Conservation (phyloP, 2,888 invertebrate species). For the Coelinius sp. region DNA sequence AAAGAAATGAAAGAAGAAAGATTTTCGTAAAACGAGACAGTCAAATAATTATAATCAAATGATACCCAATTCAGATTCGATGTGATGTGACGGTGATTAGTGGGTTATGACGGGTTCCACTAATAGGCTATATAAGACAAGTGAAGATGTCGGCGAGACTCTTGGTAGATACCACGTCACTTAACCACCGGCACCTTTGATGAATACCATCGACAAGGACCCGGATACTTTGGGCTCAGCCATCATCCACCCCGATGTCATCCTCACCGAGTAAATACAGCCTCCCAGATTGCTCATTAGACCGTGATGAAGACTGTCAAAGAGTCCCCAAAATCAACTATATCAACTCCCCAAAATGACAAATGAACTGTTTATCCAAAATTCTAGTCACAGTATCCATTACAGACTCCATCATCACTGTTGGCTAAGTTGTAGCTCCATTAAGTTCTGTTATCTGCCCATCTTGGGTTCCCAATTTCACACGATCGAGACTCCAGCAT, state of each 20-base stretch:
- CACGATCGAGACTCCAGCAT: constrained; percentile 35
- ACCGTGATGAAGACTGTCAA: constrained; percentile 32
- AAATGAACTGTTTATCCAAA: constrained; percentile 64
- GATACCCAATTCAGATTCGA: constrained; percentile 36
- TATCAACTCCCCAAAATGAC: constrained; percentile 53
- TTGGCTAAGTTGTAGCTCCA: constrained; percentile 54
- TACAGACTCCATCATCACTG: constrained; percentile 46
- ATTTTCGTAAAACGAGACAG: too few relatives aligned
- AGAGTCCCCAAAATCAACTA: neutral
- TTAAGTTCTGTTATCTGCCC: constrained; percentile 52
- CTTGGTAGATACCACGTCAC: constrained; percentile 59
- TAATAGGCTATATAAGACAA: constrained; percentile 65
- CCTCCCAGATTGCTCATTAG: constrained; percentile 38
- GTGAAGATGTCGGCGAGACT: constrained; percentile 60
- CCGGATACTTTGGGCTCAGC: neutral
- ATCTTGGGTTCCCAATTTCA: constrained; percentile 16
- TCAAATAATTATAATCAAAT: neutral
- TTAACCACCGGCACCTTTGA: constrained; percentile 64
- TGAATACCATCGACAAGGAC: constrained; percentile 22
- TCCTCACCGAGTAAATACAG: constrained; percentile 22
- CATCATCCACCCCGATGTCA: constrained; percentile 2
- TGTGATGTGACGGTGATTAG: constrained; percentile 59
- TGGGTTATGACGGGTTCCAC: constrained; percentile 62
- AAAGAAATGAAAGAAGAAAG: too few relatives aligned
- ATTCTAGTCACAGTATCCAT: constrained; percentile 54